phyloP scores from a whole-genome alignment of 2,113 vertebrate genomes.

The Myrmecophaga tridactyla region DNA sequence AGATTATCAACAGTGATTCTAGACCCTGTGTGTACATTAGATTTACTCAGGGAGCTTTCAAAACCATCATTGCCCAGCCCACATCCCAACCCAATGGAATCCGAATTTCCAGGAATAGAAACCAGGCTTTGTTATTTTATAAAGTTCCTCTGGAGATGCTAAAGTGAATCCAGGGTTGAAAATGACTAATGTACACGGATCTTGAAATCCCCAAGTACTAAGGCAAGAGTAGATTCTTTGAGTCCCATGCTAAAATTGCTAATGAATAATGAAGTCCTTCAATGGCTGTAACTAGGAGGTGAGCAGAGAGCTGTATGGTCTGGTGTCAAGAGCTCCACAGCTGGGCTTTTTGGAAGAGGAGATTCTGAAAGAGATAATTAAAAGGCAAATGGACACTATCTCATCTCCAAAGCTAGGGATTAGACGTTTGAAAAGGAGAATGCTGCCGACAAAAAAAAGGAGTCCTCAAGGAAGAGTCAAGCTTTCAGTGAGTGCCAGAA shows the following conservation, averaged over 20 bases:
- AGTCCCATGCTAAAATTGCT: neutral
- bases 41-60: neutral
- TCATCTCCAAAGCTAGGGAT: neutral
- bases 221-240: neutral
- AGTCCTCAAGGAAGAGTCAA: neutral
- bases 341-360: neutral
- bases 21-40: neutral
- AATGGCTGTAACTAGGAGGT: neutral
- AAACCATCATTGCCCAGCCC: neutral
- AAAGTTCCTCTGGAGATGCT: neutral
- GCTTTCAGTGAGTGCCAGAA: neutral
- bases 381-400: too few relatives aligned
- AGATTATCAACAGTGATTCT: neutral
- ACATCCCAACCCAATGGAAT: neutral
- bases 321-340: neutral
- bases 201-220: neutral
- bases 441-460: rapidly evolving
- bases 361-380: neutral
- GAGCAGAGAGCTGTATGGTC: neutral
- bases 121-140: neutral
- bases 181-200: neutral
- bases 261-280: neutral
- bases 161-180: neutral
- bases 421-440: neutral
- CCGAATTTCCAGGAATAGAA: too few relatives aligned